Conservation (phyloP, 2,888 invertebrate genomes). For the Synanthedon andrenaeformis region DNA sequence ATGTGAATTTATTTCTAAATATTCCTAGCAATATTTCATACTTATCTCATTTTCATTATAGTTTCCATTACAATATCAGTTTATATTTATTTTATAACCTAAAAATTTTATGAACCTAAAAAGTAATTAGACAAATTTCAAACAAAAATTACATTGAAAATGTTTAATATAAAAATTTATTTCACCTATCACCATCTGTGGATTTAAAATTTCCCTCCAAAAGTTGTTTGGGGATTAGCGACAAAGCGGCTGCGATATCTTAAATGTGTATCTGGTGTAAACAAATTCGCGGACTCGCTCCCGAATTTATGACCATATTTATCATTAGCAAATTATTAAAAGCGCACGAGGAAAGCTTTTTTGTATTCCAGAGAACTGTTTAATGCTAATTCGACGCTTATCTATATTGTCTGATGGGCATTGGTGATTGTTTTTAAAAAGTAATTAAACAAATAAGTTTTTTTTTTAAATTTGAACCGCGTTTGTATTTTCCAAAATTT, state of each 20-base stretch:
- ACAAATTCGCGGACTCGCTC: conserved; percentile 63
- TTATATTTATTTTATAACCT: too few relatives aligned
- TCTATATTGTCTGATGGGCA: conserved; percentile 33
- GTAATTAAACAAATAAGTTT: neutral
- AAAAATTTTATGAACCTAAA: too few relatives aligned
- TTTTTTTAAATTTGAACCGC: too few relatives aligned
- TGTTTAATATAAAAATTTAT: too few relatives aligned
- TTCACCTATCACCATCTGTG: conserved; percentile 39
- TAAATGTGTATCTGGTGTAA: conserved; percentile 69
- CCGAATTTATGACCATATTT: conserved; percentile 70
- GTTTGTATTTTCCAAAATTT: too few relatives aligned
- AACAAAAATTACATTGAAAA: too few relatives aligned
- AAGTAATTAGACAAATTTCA: too few relatives aligned
- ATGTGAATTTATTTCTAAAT: conserved; percentile 58
- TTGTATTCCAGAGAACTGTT: conserved; percentile 38
- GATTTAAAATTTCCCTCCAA: conserved; percentile 64
- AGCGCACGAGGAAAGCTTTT: conserved; percentile 52
- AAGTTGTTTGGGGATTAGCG: conserved; percentile 68
- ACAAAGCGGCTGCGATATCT: conserved; percentile 65
- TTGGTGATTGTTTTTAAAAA: neutral
- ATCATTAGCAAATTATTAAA: conserved; percentile 71
- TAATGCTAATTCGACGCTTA: conserved; percentile 43
- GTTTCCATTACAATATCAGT: too few relatives aligned
- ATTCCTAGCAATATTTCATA: conserved; percentile 23
- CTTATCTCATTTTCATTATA: too few relatives aligned